Conservation (phyloP, 2,113 vertebrate genomes). For the Tamias sibiricus region DNA sequence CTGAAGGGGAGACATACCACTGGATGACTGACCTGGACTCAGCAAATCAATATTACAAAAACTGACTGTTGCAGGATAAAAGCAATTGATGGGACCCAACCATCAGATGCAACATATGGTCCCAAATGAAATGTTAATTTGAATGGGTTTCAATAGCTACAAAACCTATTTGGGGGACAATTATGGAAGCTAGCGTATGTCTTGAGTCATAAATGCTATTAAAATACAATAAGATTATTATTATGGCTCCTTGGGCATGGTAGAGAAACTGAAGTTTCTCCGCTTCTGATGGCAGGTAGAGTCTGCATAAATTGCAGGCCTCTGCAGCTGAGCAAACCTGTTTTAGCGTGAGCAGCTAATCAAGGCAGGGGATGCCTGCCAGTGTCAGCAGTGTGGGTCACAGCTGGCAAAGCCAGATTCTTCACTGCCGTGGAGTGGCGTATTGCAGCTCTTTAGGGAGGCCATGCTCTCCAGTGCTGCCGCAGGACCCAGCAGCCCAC, state of each 20-base stretch:
- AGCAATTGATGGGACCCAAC: neutral
- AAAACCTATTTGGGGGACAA: neutral
- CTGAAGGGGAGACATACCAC: neutral
- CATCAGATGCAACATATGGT: neutral
- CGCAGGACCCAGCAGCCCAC: no score
- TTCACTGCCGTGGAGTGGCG: no score
- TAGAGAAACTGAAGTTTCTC: no score
- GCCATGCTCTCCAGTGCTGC: no score
- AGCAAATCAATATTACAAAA: neutral
- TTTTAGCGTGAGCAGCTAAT: no score
- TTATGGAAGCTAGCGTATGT: neutral
- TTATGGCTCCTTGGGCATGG: neutral
- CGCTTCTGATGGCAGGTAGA: no score
- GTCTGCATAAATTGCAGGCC: no score
- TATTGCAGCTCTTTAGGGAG: no score
- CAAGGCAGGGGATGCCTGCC: no score
- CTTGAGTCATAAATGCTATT: neutral
- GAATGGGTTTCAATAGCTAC: neutral
- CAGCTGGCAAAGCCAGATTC: no score
- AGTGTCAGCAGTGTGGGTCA: no score
- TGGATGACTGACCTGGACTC: neutral
- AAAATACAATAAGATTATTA: conserved; percentile 2
- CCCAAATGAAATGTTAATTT: neutral
- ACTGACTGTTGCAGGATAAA: neutral
- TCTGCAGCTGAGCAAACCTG: no score